phyloP scores from a whole-genome alignment of 2,113 vertebrate species.

The Megaceryle torquata region DNA sequence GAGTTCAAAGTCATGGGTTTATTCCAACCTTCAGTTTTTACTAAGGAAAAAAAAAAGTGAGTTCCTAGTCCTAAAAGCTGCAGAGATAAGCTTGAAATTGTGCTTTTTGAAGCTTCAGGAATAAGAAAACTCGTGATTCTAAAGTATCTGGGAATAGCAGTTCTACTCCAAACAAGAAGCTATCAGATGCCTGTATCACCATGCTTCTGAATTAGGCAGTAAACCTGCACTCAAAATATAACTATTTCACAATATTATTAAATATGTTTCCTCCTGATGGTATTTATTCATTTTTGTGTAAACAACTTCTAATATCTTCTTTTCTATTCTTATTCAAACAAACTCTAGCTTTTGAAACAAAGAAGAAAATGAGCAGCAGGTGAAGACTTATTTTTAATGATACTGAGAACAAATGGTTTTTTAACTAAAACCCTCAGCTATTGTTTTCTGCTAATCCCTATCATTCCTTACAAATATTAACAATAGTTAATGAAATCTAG shows the following conservation, averaged over 20 bases:
- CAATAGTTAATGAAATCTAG: neutral
- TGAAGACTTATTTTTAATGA: neutral
- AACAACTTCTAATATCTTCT: neutral
- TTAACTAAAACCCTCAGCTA: neutral
- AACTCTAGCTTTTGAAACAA: neutral
- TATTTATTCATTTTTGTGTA: neutral
- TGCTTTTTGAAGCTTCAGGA: neutral
- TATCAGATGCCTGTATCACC: neutral
- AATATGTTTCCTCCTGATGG: neutral
- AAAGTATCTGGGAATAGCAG: neutral
- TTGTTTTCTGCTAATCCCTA: neutral
- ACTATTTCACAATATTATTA: neutral
- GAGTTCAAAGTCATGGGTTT: neutral
- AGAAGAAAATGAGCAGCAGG: neutral
- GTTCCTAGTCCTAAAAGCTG: neutral
- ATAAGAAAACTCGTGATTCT: neutral
- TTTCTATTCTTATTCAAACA: neutral
- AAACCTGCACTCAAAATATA: neutral
- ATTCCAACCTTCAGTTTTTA: neutral
- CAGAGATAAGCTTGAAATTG: neutral
- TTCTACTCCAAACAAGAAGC: neutral
- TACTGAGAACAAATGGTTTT: neutral
- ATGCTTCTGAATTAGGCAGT: neutral
- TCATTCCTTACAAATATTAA: neutral
- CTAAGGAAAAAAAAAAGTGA: neutral